A percentile compares a stretch with the other conserved stretches of the same genome.
Conservation (phyloP, 2,113 vertebrate species). For the Eonycteris spelaea region DNA sequence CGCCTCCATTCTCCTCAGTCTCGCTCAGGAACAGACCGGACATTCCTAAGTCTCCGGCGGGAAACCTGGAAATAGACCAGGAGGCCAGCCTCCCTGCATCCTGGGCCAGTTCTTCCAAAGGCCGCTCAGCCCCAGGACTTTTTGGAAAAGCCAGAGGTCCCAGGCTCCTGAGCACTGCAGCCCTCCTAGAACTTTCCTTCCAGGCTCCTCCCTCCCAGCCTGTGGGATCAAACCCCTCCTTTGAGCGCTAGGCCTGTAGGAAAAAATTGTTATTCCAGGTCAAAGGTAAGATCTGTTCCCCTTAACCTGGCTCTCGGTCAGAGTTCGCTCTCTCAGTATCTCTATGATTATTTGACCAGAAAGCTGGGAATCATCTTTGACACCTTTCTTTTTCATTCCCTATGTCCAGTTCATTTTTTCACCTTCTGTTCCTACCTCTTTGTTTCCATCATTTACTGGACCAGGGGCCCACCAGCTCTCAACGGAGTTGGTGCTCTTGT, state of each 20-base stretch:
- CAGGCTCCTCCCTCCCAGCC: neutral
- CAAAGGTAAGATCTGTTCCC: too few relatives aligned
- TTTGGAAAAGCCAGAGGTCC: neutral
- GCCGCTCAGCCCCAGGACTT: neutral
- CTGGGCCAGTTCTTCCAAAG: neutral
- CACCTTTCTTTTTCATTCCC: neutral
- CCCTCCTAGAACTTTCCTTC: neutral
- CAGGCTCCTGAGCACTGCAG: neutral
- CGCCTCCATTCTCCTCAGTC: neutral
- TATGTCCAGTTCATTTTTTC: neutral
- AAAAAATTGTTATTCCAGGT: neutral
- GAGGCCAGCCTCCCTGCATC: neutral
- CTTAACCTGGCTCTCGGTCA: neutral
- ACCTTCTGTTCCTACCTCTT: neutral
- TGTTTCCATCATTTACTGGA: neutral
- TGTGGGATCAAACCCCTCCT: neutral
- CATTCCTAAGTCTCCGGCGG: constrained; percentile 64
- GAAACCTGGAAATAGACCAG: constrained; percentile 46
- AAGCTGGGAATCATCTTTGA: neutral
- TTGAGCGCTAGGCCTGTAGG: neutral
- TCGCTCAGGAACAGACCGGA: constrained; percentile 1
- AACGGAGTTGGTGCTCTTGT: neutral
- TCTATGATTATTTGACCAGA: neutral
- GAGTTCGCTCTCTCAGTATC: neutral
- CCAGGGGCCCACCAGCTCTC: neutral